Percentiles rank a stretch among this genome's conserved stretches.
Evolutionary conservation across 2,888 invertebrate species (phyloP).

Genomic region (Synergus umbraculus): DNA sequence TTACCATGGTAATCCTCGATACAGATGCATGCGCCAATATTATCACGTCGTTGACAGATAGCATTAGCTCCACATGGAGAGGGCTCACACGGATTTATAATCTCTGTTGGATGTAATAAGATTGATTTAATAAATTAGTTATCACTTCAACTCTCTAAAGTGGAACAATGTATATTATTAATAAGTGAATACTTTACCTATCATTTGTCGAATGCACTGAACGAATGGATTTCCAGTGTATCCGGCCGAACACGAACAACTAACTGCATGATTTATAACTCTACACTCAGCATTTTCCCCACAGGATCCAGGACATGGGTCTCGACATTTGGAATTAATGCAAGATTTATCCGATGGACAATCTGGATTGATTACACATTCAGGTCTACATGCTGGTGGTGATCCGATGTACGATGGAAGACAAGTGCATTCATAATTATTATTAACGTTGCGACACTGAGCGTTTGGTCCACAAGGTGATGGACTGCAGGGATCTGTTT

Average conservation of each 20-base stretch:
- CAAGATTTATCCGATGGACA: conserved; percentile 82
- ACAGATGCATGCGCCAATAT: conserved; percentile 89
- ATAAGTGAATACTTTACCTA: conserved; percentile 57
- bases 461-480: conserved; percentile 92
- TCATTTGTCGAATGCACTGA: conserved; percentile 58
- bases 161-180: conserved; percentile 24
- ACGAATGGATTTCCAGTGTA: conserved; percentile 84
- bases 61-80: conserved; percentile 94
- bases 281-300: conserved; percentile 89
- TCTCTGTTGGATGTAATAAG: conserved; percentile 76
- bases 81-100: conserved; percentile 88
- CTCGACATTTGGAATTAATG: conserved; percentile 87
- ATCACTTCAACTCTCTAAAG: background rate
- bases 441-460: conserved; percentile 83
- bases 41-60: conserved; percentile 86
- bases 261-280: conserved; percentile 88
- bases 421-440: conserved; percentile 87
- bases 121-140: background rate
- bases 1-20: conserved; percentile 90
- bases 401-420: conserved; percentile 87
- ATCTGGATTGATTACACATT: conserved; percentile 87
- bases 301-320: conserved; percentile 91
- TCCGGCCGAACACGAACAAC: conserved; percentile 87
- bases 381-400: conserved; percentile 90
- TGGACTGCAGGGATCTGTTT: conserved; percentile 84